Evolutionary conservation across 2,113 vertebrate genomes (phyloP).

Genomic region (chimpanzee (Pan troglodytes)): NHGRI_mPanTro3-v2.1_pri NC_072408.2:103210001-103210500

Average conservation of each 20-base stretch:
- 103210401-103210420: too few species aligned
- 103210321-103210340: too few species aligned
- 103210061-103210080: background rate
- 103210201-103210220: background rate
- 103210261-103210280: background rate
- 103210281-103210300: background rate
- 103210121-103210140: background rate
- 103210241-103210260: background rate
- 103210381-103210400: too few species aligned
- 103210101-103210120: background rate
- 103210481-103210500: too few species aligned
- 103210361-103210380: too few species aligned
- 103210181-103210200: background rate
- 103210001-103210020: background rate
- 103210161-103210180: slow-evolving; percentile 1
- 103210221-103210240: background rate
- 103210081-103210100: background rate
- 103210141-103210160: background rate
- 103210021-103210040: background rate
- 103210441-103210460: too few species aligned
- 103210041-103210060: background rate
- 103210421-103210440: too few species aligned
- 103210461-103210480: too few species aligned
- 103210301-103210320: background rate
- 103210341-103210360: too few species aligned